These are phyloP conservation scores for Pedetes capensis DNA, from an alignment of 2,113 vertebrate species.

Conservation along the genomic window DNA sequence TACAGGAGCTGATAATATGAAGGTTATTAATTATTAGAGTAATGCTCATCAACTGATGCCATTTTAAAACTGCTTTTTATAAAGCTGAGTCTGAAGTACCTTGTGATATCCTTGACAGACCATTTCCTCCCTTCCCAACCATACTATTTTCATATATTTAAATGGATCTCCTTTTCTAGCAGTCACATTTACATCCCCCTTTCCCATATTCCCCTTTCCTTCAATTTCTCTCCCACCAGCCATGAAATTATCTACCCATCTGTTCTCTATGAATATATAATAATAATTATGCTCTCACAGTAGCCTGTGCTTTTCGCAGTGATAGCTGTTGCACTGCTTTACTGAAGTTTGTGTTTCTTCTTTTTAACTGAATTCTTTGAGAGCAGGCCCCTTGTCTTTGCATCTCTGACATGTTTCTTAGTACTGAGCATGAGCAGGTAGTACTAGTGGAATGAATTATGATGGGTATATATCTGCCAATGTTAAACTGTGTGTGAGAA, in stretches of 20 bases:
- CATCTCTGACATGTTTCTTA: not conserved
- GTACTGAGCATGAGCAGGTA: not conserved
- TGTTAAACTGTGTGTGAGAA: not conserved
- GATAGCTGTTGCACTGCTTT: not conserved
- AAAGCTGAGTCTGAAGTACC: not conserved
- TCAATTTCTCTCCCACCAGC: not conserved
- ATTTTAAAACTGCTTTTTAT: not conserved
- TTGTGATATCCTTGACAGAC: not conserved
- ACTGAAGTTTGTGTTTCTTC: not conserved
- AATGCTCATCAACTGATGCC: not conserved
- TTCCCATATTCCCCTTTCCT: fast-evolving
- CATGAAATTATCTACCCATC: not conserved
- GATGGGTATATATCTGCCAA: not conserved
- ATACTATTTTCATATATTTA: not conserved
- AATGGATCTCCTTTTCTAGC: not conserved
- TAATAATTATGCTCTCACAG: not conserved
- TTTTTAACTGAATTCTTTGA: not conserved
- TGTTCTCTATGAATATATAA: not conserved
- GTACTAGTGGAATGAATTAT: not conserved
- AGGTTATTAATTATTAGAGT: not conserved
- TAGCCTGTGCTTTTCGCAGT: not conserved
- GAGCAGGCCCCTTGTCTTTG: not conserved
- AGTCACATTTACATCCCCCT: not conserved
- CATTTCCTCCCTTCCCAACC: not conserved
- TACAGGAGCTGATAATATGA: not conserved